These are phyloP conservation scores for Ecliptopera silaceata DNA, from an alignment of 2,888 invertebrate species.

Conservation along the genomic window DNA sequence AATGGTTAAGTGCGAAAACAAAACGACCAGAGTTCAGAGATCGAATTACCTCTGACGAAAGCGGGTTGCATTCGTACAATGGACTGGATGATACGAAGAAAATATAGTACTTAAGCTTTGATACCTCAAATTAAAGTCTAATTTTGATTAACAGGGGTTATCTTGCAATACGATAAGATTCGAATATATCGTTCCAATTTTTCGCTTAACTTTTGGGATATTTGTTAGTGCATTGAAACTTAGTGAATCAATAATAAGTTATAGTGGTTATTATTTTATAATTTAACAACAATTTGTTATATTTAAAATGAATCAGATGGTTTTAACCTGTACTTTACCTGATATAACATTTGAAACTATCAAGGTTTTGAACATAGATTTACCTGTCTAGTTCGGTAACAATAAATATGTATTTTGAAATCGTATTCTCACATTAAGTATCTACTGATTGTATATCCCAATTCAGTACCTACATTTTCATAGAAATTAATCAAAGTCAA, in stretches of 20 bases:
- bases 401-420: too few relatives aligned
- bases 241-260: too few relatives aligned
- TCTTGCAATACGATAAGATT: conserved; percentile 3
- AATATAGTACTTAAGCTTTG: conserved; percentile 39
- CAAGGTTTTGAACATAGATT: too few relatives aligned
- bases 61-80: conserved; percentile 72
- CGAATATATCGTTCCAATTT: neutral
- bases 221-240: neutral
- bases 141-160: conserved; percentile 10
- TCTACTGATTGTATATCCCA: too few relatives aligned
- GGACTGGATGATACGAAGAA: conserved; percentile 50
- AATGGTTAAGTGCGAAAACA: conserved; percentile 78
- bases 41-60: conserved; percentile 78
- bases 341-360: too few relatives aligned
- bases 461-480: too few relatives aligned
- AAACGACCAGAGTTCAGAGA: conserved; percentile 72
- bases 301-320: too few relatives aligned
- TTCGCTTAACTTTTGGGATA: neutral
- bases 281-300: too few relatives aligned
- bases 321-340: too few relatives aligned
- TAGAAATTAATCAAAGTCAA: neutral
- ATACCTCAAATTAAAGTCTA: conserved; percentile 35
- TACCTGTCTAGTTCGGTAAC: too few relatives aligned
- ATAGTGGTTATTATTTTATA: too few relatives aligned
- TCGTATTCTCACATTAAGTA: too few relatives aligned